Evolutionary conservation across 2,888 invertebrate species (phyloP).

Genomic region (Oligia fasciuncula): DNA sequence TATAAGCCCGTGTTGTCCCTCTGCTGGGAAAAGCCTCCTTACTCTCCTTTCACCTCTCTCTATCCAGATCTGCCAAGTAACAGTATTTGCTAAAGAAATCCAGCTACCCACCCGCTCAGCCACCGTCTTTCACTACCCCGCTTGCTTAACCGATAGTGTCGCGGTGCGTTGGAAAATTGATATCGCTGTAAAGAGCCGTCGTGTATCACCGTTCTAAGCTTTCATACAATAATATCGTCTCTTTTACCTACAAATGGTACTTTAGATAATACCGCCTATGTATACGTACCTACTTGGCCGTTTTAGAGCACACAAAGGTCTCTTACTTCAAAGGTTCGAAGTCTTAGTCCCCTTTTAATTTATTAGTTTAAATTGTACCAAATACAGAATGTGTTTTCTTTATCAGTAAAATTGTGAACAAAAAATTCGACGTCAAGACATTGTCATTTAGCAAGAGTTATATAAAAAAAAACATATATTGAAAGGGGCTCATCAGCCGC

Average conservation of each 20-base stretch:
- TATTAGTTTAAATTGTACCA: slow-evolving; percentile 21
- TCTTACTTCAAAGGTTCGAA: slow-evolving; percentile 15
- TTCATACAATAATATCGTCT: not conserved
- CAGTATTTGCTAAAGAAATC: not conserved
- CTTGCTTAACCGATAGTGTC: not conserved
- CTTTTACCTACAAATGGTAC: slow-evolving; percentile 1
- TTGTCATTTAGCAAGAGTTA: not conserved
- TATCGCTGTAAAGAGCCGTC: not conserved
- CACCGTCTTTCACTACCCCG: no score
- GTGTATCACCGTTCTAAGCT: not conserved
- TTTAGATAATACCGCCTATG: not conserved
- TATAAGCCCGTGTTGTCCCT: not conserved
- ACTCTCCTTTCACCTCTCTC: not conserved
- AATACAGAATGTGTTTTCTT: not conserved
- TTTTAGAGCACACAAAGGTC: slow-evolving; percentile 2
- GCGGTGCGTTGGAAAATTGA: not conserved
- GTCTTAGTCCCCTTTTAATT: slow-evolving; percentile 21
- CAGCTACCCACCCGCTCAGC: not conserved
- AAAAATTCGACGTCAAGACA: not conserved
- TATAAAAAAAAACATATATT: not conserved
- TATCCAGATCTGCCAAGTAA: not conserved
- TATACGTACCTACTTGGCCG: slow-evolving; percentile 14
- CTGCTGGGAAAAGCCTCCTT: not conserved
- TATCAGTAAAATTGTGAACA: not conserved
- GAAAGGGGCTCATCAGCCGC: not conserved